These are phyloP conservation scores for Brenthis ino DNA, from an alignment of 2,888 invertebrate genomes.

Conservation along the genomic window DNA sequence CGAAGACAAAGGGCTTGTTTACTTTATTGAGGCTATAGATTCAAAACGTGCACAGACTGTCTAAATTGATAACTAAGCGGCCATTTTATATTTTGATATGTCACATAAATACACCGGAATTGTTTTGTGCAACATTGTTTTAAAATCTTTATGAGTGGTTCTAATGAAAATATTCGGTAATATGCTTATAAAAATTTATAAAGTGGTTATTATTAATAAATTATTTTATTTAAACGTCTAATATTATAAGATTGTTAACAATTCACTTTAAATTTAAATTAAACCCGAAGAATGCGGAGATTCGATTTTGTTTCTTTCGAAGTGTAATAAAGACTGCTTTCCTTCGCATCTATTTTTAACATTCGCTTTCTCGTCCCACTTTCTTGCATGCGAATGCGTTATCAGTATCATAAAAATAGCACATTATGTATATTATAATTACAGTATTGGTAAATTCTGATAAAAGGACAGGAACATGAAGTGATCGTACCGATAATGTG, in stretches of 20 bases:
- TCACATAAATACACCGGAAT: neutral
- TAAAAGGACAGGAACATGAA: conserved; percentile 8
- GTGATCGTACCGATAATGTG: conserved; percentile 17
- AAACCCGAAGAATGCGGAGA: conserved; percentile 4
- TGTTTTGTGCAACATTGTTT: neutral
- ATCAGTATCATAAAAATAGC: conserved; percentile 14
- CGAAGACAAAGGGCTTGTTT: conserved; percentile 41
- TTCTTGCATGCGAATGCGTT: conserved; percentile 22
- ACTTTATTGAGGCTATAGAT: conserved; percentile 24
- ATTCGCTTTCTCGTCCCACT: conserved; percentile 34
- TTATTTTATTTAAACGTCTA: too few relatives aligned
- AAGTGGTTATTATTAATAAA: too few relatives aligned
- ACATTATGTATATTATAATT: conserved; percentile 7
- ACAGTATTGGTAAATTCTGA: neutral
- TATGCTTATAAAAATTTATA: too few relatives aligned
- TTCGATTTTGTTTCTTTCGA: conserved; percentile 15
- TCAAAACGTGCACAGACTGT: conserved; percentile 9
- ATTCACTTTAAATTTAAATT: too few relatives aligned
- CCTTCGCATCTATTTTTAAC: conserved; percentile 31
- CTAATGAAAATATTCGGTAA: too few relatives aligned
- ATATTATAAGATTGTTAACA: too few relatives aligned
- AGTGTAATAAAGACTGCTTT: conserved; percentile 27
- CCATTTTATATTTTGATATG: conserved; percentile 10
- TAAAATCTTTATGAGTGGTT: neutral
- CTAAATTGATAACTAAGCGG: conserved; percentile 17